Conservation (phyloP, 2,797 vertebrate species). For the Sebastes alutus region DNA sequence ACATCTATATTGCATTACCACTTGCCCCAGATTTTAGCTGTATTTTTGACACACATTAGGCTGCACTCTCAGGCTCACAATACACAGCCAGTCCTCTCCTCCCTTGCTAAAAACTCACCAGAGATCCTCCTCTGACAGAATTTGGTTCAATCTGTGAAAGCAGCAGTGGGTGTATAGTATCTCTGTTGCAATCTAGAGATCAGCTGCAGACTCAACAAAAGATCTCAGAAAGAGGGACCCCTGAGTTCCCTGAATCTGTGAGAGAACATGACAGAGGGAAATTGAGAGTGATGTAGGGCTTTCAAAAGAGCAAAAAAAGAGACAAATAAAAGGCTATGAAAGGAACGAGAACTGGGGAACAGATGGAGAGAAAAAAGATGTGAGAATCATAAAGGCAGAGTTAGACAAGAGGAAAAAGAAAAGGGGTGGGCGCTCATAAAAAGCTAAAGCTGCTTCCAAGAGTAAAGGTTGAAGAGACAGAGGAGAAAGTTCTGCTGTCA, state of each 20-base stretch:
- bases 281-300: conserved; percentile 37
- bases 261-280: conserved; percentile 50
- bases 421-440: conserved; percentile 45
- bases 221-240: conserved; percentile 36
- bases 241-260: conserved; percentile 33
- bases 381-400: conserved; percentile 55
- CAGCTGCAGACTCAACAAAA: conserved; percentile 61
- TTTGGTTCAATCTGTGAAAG: conserved; percentile 35
- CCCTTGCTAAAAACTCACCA: conserved; percentile 40
- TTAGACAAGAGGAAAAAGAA: conserved; percentile 44
- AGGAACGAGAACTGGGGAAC: conserved; percentile 44
- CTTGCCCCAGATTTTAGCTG: conserved; percentile 72
- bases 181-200: conserved; percentile 50
- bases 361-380: conserved; percentile 69
- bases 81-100: conserved; percentile 9
- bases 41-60: conserved; percentile 72
- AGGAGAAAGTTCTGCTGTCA: conserved; percentile 73
- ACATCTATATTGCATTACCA: conserved; percentile 78
- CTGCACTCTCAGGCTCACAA: conserved; percentile 21
- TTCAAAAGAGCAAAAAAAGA: conserved; percentile 55
- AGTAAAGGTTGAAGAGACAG: conserved; percentile 47
- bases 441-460: conserved; percentile 47
- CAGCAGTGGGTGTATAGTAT: conserved; percentile 24
- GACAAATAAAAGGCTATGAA: conserved; percentile 52
- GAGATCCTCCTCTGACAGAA: conserved; percentile 43